Conservation (phyloP, 2,113 vertebrate species). For the Pomatorhinus ruficollis region DNA sequence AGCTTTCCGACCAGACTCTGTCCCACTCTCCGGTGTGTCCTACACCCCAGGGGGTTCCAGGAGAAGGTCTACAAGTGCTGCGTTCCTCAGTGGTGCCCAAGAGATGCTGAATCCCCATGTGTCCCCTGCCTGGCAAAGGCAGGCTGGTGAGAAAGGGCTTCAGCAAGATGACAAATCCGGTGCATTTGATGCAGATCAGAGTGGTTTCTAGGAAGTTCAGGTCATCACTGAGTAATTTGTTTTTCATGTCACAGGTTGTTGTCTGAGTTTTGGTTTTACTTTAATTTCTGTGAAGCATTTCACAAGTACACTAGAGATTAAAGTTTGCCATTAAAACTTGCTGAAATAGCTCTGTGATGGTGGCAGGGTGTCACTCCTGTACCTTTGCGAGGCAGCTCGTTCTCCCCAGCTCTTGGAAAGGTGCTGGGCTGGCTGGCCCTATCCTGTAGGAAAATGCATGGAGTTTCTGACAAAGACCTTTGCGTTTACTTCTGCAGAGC, state of each 20-base stretch:
- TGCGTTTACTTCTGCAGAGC: neutral
- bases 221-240: neutral
- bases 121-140: neutral
- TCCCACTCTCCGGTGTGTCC: neutral
- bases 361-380: neutral
- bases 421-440: neutral
- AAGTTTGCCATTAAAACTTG: neutral
- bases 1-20: neutral
- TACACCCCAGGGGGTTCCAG: too few relatives aligned
- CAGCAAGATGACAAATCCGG: neutral
- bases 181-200: neutral
- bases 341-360: neutral
- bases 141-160: neutral
- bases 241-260: neutral
- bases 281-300: neutral
- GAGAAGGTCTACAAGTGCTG: neutral
- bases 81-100: neutral
- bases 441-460: rapidly evolving
- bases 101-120: neutral
- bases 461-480: neutral
- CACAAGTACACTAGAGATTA: neutral
- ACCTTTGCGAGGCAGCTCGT: rapidly evolving
- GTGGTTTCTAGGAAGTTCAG: slow-evolving; percentile 33
- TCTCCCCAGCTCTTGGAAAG: neutral
- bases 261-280: slow-evolving; percentile 16